Evolutionary conservation across 2,113 vertebrate genomes (phyloP).

Genomic region (Lynx canadensis): DNA sequence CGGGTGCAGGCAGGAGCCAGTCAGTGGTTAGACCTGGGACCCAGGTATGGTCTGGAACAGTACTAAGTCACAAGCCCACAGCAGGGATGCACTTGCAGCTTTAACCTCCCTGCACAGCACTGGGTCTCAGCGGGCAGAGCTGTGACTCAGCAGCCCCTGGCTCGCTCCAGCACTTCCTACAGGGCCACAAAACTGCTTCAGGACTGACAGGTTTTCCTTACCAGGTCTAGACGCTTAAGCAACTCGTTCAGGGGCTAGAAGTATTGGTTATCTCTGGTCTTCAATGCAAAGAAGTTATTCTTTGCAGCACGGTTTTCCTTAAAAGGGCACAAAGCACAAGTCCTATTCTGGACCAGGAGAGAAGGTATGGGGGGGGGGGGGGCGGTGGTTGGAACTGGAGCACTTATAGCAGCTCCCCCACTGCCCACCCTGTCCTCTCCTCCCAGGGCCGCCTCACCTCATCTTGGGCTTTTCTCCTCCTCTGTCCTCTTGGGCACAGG

Average conservation of each 20-base stretch:
- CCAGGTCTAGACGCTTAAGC: not conserved
- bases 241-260: not conserved
- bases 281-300: not conserved
- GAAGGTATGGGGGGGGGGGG: not conserved
- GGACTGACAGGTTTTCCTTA: not conserved
- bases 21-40: not conserved
- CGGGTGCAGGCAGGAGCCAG: not conserved
- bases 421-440: not conserved
- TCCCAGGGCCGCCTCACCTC: not conserved
- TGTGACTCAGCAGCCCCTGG: accelerated
- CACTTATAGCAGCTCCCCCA: not conserved
- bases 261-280: not conserved
- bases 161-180: not conserved
- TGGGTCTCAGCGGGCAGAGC: not conserved
- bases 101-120: not conserved
- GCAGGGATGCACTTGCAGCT: accelerated
- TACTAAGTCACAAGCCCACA: not conserved
- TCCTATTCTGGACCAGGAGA: not conserved
- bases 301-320: not conserved
- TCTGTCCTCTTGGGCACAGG: not conserved
- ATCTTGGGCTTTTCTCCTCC: not conserved
- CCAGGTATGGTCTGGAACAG: not conserved
- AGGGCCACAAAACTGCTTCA: not conserved
- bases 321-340: not conserved
- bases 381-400: not conserved